Percentiles rank a stretch among this genome's conserved stretches.
Conservation (phyloP, 2,888 invertebrate genomes). For the Coelinius sp. region DNA sequence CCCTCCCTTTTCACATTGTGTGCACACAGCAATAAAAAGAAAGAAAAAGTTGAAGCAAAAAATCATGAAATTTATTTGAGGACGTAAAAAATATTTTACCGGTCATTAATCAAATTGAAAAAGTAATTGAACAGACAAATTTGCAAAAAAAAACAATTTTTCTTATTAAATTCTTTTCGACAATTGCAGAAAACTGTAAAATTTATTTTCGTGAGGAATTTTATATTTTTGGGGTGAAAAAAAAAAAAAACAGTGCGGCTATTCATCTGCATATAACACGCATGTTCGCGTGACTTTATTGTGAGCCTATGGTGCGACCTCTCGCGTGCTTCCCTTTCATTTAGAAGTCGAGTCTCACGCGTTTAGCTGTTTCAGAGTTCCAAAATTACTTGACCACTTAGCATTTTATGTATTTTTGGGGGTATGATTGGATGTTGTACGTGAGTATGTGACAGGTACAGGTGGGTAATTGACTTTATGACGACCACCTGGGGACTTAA, state of each 20-base stretch:
- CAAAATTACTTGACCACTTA: slow-evolving; percentile 32
- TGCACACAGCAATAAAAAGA: background rate
- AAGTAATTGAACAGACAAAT: background rate
- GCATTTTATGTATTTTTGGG: slow-evolving; percentile 30
- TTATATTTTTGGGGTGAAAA: background rate
- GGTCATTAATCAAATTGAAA: background rate
- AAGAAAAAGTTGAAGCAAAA: background rate
- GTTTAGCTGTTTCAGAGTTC: slow-evolving; percentile 13
- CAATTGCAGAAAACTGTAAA: slow-evolving; percentile 1
- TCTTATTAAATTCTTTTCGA: background rate
- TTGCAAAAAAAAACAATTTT: background rate
- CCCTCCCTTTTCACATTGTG: slow-evolving; percentile 21
- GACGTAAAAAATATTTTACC: background rate
- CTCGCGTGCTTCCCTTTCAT: slow-evolving; percentile 49
- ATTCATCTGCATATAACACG: slow-evolving; percentile 12
- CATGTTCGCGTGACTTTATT: slow-evolving; percentile 17
- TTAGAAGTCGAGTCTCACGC: slow-evolving; percentile 35
- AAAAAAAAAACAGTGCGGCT: background rate
- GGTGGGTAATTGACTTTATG: slow-evolving; percentile 1
- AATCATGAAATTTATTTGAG: background rate
- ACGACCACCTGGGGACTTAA: background rate
- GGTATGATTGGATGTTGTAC: slow-evolving; percentile 15
- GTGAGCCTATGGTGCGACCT: slow-evolving; percentile 17
- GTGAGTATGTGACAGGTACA: slow-evolving; percentile 9
- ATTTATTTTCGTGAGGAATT: background rate